phyloP scores from a whole-genome alignment of 2,113 vertebrate genomes.

The Corythornis cristatus region DNA sequence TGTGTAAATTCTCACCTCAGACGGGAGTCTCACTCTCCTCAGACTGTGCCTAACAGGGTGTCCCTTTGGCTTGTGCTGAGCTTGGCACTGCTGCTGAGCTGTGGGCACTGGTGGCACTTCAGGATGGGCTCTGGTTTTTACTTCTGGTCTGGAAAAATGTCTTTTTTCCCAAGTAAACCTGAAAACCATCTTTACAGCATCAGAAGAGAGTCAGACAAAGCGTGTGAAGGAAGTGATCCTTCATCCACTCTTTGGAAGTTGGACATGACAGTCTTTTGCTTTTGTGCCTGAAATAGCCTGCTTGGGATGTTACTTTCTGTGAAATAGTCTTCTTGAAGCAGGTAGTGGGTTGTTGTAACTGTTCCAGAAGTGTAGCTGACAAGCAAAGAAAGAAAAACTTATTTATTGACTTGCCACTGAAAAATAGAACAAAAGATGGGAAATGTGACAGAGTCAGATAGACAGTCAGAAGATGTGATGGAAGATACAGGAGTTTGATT shows the following conservation, averaged over 20 bases:
- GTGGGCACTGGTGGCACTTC: neutral
- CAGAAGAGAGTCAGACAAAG: neutral
- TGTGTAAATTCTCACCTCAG: neutral
- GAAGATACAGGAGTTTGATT: neutral
- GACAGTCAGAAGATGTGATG: neutral
- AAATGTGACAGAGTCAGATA: neutral
- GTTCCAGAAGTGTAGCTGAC: neutral
- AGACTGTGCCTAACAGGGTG: fast-evolving
- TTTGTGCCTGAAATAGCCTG: neutral
- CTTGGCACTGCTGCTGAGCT: neutral
- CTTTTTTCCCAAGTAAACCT: neutral
- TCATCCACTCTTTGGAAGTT: neutral
- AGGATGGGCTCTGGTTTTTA: neutral
- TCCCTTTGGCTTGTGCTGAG: neutral
- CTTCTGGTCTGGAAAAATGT: neutral
- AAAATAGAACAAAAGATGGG: neutral
- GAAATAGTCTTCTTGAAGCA: neutral
- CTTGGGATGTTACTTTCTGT: neutral
- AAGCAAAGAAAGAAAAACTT: neutral
- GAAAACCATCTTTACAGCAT: neutral
- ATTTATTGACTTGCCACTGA: neutral
- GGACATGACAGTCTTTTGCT: neutral
- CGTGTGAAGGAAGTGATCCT: neutral
- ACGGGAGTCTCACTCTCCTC: neutral
- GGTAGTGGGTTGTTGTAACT: neutral